Evolutionary conservation across 2,113 vertebrate genomes (phyloP), one percentile per base, ranked within the genome.

Genomic region (Piaya cayana): DNA sequence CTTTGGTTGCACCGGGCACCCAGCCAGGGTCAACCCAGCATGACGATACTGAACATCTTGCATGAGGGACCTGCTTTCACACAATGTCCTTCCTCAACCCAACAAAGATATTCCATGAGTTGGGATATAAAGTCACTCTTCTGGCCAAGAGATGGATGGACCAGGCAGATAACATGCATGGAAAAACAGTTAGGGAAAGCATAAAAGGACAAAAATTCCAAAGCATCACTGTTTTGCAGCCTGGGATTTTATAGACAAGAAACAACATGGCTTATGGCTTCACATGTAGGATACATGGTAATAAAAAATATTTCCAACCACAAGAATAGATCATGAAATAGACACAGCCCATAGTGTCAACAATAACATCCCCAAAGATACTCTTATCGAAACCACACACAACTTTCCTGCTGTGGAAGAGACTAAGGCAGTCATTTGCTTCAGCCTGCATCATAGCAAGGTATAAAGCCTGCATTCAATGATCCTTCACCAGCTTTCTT

Each of bases 101-200:
- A 30, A 3, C 1, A 0, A 1, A 16, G 12, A 12, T 27, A 56
- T 39, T 47, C 47, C n/a, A 25, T 12, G 23, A 53, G 27, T 0
- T 76, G 63, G 58, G 58, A 71, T 36, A 76, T 17, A 39, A 84
- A 89, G 19, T 8, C n/a, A 25, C 11, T 8, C 12, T 11, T 47
- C 12, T 22, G 36, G n/a, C 12, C 82, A 84, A 37, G 39, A 69
- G 8, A 43, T 6, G 32, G 30, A 32, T 34, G 45, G 26, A 53
- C 4, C 36, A 53, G 30, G 16, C 8, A 7, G 9, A 55, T 34
- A 68, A 5, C 3, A 1, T 2, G 8, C 21, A 68, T 10, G 25
- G 53, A 14, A 63, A 71, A 82, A 42, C 42, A 86, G 36, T 12
- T 16, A 0, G 0, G 47, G 49, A 6, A 81, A 84, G 14, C 8